Percentiles rank a stretch among this genome's conserved stretches.
Conservation (phyloP, 2,797 vertebrate genomes). For the Lerista edwardsae region DNA sequence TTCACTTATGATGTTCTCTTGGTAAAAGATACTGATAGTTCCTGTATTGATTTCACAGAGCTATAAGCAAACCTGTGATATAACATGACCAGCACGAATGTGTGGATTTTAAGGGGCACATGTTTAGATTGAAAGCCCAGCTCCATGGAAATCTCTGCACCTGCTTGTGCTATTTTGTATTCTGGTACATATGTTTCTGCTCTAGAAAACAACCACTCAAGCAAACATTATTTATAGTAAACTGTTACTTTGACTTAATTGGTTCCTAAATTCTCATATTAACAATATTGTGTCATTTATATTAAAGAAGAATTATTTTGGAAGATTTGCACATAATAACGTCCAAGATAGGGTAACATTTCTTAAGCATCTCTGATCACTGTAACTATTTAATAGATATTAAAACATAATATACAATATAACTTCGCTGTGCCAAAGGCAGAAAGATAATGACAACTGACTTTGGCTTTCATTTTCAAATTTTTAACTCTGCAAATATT, state of each 20-base stretch:
- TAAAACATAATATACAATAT: constrained; percentile 2
- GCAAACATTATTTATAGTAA: constrained; percentile 3
- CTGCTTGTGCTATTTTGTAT: constrained; percentile 7
- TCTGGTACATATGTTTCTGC: not conserved
- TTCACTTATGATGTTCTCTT: constrained; percentile 8
- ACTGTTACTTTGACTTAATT: not conserved
- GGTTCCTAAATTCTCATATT: not conserved
- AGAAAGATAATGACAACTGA: constrained; percentile 23
- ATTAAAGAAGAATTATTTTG: constrained; percentile 26
- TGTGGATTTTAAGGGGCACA: not conserved
- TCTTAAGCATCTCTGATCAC: not conserved
- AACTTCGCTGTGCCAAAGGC: not conserved
- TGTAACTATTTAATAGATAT: not conserved
- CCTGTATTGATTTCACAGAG: not conserved
- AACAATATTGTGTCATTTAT: not conserved
- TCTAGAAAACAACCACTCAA: constrained; percentile 1
- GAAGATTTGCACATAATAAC: not conserved
- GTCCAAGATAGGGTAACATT: not conserved
- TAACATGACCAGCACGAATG: constrained; percentile 8
- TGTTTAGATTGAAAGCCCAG: constrained; percentile 6
- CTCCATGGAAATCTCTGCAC: constrained; percentile 12
- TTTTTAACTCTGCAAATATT: not conserved
- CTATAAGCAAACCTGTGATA: not conserved
- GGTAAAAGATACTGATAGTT: constrained; percentile 33
- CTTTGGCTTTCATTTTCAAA: constrained; percentile 14